Percentiles rank a stretch among this genome's conserved stretches.
Evolutionary conservation across 2,113 vertebrate genomes (phyloP).

Genomic region (Rhineura floridana): DNA sequence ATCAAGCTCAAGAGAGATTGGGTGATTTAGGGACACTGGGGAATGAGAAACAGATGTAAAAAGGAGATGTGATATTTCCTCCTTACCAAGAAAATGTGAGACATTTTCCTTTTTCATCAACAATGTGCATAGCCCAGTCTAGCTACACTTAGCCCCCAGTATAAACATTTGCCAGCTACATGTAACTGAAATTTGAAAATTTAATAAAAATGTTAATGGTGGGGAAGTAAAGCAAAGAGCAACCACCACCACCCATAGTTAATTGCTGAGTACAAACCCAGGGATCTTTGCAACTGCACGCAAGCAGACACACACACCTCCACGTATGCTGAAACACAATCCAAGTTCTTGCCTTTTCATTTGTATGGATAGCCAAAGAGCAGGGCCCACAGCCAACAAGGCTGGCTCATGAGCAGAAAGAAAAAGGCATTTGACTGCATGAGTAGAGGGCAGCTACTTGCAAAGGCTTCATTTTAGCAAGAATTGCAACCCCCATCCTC

Average conservation of each 20-base stretch:
- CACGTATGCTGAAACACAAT: background rate
- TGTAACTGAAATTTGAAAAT: background rate
- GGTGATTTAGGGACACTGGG: constrained; percentile 61
- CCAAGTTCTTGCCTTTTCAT: background rate
- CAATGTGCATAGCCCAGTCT: background rate
- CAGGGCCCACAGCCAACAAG: constrained; percentile 42
- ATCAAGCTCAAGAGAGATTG: constrained; percentile 49
- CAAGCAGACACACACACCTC: constrained; percentile 23
- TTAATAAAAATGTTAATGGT: background rate
- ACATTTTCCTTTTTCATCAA: background rate
- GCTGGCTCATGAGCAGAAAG: background rate
- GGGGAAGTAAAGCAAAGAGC: constrained; percentile 14
- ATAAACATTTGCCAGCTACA: background rate
- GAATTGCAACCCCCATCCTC: background rate
- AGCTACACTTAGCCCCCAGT: rapidly evolving
- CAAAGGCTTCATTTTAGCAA: constrained; percentile 64
- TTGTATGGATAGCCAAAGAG: constrained; percentile 46
- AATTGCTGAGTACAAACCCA: constrained; percentile 42
- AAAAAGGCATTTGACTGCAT: constrained; percentile 53
- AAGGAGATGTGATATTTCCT: background rate
- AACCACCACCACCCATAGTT: constrained; percentile 20
- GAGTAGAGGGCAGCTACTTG: constrained; percentile 55
- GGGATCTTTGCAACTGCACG: constrained; percentile 15
- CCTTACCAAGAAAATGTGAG: constrained; percentile 24
- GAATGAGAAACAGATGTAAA: constrained; percentile 35